Evolutionary conservation across 2,888 invertebrate species (phyloP), one percentile per base, ranked within the genome.

Genomic region (Ecdyonurus torrentis): DNA sequence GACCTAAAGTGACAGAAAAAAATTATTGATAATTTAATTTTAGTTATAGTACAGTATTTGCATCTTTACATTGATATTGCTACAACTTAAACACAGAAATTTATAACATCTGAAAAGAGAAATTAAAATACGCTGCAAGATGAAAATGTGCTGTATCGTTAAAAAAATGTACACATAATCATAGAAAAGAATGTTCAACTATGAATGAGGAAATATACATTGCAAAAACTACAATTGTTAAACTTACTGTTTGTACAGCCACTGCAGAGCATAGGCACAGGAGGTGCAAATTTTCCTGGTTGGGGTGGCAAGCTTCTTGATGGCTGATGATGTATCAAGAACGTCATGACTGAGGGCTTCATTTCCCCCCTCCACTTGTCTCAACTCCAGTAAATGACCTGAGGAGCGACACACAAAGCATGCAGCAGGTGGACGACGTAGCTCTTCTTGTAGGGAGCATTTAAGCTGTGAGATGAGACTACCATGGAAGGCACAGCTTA

Each of bases 181-280:
- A n/a, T n/a, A n/a, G n/a, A n/a, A n/a, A n/a, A n/a, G n/a, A n/a
- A n/a, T n/a, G n/a, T n/a, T n/a, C n/a, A n/a, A n/a, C n/a, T n/a
- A n/a, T n/a, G n/a, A n/a, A n/a, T n/a, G n/a, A n/a, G n/a, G n/a
- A n/a, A n/a, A n/a, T n/a, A n/a, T n/a, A n/a, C n/a, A n/a, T n/a
- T n/a, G n/a, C n/a, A n/a, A n/a, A n/a, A n/a, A n/a, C n/a, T n/a
- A n/a, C n/a, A n/a, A n/a, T 37, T 37, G 37, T 15, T 37, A 15
- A 5, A 10, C 55, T 55, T n/a, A 55, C 55, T 7, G 5, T 7
- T 55, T n/a, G 20, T 55, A 55, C 10, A 55, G 55, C 55, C 55
- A 55, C 55, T 55, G 55, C 15, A 55, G 55, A 55, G 55, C 19
- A n/a, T 55, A 55, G 55, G 55, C 55, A n/a, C 55, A 55, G 55